Evolutionary conservation across 2,797 vertebrate genomes (phyloP).

Genomic region (Gadopsis bispinosus): DNA sequence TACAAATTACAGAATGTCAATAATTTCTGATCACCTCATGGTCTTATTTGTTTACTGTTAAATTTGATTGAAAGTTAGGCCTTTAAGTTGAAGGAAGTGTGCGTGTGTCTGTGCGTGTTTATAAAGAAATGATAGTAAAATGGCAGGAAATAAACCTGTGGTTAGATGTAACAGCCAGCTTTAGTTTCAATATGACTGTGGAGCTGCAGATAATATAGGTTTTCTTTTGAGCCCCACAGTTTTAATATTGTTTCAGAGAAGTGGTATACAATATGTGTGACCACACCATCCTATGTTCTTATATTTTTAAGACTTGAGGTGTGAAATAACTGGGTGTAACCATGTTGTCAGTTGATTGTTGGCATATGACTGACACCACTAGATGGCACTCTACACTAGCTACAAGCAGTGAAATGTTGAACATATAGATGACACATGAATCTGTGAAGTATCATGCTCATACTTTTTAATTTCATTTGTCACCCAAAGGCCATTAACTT

Average conservation of each 20-base stretch:
- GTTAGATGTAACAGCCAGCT: conserved; percentile 7
- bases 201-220: not conserved
- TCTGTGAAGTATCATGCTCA: conserved; percentile 14
- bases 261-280: not conserved
- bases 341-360: not conserved
- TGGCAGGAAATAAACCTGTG: conserved; percentile 51
- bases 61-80: not conserved
- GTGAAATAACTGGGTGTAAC: not conserved
- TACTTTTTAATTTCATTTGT: conserved; percentile 23
- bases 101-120: not conserved
- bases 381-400: conserved; percentile 71
- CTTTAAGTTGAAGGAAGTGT: not conserved
- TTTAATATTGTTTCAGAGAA: not conserved
- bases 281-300: not conserved
- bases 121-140: conserved; percentile 20
- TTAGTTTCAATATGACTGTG: conserved; percentile 54
- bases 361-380: conserved; percentile 46
- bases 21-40: not conserved
- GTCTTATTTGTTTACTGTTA: not conserved
- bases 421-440: not conserved
- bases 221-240: not conserved
- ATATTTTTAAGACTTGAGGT: not conserved
- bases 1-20: not conserved
- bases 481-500: conserved; percentile 27
- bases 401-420: not conserved